Evolutionary conservation across 2,888 invertebrate species (phyloP).

Genomic region (Thera britannica): DNA sequence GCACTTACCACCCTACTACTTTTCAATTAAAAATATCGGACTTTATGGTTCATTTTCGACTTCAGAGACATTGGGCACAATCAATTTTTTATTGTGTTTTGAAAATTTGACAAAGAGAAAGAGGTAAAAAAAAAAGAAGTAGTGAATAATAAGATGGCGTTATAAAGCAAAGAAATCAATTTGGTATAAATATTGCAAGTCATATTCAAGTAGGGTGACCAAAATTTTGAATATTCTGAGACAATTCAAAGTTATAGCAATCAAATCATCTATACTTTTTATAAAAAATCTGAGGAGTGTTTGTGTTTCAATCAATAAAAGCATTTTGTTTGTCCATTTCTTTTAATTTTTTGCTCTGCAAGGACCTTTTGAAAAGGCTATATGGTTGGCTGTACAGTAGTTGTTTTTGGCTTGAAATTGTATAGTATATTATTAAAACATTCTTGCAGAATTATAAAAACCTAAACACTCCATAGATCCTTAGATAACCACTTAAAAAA

Average conservation of each 20-base stretch:
- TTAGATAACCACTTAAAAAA: constrained; percentile 78
- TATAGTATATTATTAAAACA: constrained; percentile 58
- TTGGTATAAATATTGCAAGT: background rate
- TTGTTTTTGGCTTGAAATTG: constrained; percentile 74
- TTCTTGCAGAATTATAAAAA: constrained; percentile 52
- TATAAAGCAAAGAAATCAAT: background rate
- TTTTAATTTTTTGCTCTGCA: constrained; percentile 44
- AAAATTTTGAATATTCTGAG: constrained; percentile 16
- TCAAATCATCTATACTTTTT: constrained; percentile 54
- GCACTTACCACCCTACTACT: background rate
- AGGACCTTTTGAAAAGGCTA: constrained; percentile 61
- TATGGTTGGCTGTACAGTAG: constrained; percentile 78
- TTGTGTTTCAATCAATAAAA: constrained; percentile 45
- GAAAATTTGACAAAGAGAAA: background rate
- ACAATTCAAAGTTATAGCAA: constrained; percentile 46
- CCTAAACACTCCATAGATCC: constrained; percentile 51
- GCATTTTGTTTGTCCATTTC: constrained; percentile 4
- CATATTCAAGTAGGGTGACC: constrained; percentile 28
- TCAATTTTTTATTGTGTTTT: background rate
- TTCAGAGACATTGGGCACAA: background rate
- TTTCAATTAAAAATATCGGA: too few species aligned
- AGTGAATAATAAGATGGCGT: background rate
- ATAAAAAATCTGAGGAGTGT: constrained; percentile 52
- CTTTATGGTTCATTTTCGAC: background rate
- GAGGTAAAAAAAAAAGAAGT: background rate